Evolutionary conservation across 2,888 invertebrate genomes (phyloP).

Genomic region (Drosophila buzzatii): DNA sequence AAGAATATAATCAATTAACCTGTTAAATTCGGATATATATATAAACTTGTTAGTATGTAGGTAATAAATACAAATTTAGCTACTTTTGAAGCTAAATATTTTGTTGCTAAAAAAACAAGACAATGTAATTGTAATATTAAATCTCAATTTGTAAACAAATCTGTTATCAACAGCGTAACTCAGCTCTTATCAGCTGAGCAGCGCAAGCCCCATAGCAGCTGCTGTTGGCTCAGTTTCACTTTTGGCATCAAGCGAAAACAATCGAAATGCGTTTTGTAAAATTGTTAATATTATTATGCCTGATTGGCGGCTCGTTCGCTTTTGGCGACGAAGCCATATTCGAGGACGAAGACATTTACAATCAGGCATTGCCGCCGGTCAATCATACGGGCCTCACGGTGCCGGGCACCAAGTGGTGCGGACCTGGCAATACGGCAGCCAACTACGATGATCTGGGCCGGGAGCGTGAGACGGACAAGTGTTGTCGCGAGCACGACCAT

Average conservation of each 20-base stretch:
- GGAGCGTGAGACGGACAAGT: conserved; percentile 92
- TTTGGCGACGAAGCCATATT: conserved; percentile 83
- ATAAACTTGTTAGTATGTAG: conserved; percentile 6
- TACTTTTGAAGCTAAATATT: not conserved
- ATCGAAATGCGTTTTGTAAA: conserved; percentile 35
- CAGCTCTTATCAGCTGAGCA: conserved; percentile 30
- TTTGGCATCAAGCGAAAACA: conserved; percentile 9
- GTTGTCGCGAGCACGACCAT: conserved; percentile 94
- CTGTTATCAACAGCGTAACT: conserved; percentile 13
- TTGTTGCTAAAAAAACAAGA: not conserved
- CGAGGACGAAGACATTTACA: conserved; percentile 84
- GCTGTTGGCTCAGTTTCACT: conserved; percentile 39
- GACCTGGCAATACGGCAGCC: conserved; percentile 92
- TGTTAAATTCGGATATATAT: conserved; percentile 8
- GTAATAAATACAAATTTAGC: conserved; percentile 15
- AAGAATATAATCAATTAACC: conserved; percentile 73
- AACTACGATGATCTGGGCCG: conserved; percentile 93
- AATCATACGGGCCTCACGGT: conserved; percentile 77
- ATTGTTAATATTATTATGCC: conserved; percentile 6
- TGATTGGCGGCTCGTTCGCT: conserved; percentile 20
- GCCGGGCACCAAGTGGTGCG: conserved; percentile 97
- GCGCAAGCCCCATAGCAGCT: conserved; percentile 14
- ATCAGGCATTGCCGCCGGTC: conserved; percentile 78
- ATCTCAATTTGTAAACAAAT: not conserved
- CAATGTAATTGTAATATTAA: not conserved